A percentile compares a stretch with the other conserved stretches of the same genome.
Conservation (phyloP, 2,113 vertebrate genomes). For the Cheilinus undulatus region DNA sequence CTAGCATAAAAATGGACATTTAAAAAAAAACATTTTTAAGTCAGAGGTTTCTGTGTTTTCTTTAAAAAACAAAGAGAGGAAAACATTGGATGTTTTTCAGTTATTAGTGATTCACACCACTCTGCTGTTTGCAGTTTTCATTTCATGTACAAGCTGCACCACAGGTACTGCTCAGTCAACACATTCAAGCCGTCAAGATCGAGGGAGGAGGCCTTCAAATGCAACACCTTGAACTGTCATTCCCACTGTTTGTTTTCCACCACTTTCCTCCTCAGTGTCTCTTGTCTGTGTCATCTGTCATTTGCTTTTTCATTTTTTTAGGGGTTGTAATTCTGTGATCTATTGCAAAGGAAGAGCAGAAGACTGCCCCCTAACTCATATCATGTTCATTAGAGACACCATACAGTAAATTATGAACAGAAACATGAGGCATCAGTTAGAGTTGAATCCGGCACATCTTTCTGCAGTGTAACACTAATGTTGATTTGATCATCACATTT, state of each 20-base stretch:
- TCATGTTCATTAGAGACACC: not conserved
- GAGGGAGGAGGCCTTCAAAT: slow-evolving; percentile 16
- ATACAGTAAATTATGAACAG: not conserved
- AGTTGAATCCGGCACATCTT: not conserved
- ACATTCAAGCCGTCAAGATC: slow-evolving; percentile 6
- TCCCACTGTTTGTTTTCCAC: slow-evolving; percentile 21
- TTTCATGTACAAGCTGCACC: slow-evolving; percentile 6
- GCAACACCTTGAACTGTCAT: slow-evolving; percentile 26
- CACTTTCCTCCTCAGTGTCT: not conserved
- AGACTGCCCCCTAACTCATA: not conserved
- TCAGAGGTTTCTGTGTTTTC: not conserved
- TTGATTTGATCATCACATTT: not conserved
- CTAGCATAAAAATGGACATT: not conserved
- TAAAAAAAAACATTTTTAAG: too few species aligned
- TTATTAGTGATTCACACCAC: not conserved
- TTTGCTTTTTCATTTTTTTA: slow-evolving; percentile 2
- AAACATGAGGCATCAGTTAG: not conserved
- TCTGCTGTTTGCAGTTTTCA: not conserved
- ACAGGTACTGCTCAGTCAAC: slow-evolving; percentile 5
- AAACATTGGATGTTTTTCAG: not conserved
- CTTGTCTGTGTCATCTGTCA: not conserved
- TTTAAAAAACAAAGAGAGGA: not conserved
- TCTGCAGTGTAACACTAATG: not conserved
- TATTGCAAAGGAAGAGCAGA: not conserved
- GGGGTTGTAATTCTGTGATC: slow-evolving; percentile 5